phyloP scores from a whole-genome alignment of 2,797 vertebrate species.

The Gambelia wislizenii region DNA sequence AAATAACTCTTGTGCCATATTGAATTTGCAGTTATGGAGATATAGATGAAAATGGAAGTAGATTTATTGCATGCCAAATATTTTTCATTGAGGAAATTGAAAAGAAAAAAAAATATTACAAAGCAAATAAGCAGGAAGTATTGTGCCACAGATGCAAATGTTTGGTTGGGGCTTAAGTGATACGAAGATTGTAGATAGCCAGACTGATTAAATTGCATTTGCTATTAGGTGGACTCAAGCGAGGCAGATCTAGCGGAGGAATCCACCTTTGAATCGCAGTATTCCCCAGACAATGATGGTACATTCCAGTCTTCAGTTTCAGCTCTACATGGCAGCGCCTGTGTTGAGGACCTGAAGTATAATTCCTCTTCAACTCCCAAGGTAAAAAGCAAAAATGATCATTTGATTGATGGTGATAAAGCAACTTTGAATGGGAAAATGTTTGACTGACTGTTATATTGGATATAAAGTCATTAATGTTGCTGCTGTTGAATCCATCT shows the following conservation, averaged over 20 bases:
- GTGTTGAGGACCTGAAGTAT: conserved; percentile 81
- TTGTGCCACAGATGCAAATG: conserved; percentile 16
- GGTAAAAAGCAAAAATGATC: conserved; percentile 78
- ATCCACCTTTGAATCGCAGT: conserved; percentile 82
- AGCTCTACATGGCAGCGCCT: conserved; percentile 85
- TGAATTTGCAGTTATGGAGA: not conserved
- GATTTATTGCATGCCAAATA: not conserved
- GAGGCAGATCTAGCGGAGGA: conserved; percentile 87
- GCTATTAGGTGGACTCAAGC: conserved; percentile 87
- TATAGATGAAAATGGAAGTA: conserved; percentile 12
- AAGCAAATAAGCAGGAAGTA: not conserved
- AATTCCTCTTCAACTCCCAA: conserved; percentile 81
- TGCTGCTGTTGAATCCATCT: conserved; percentile 35
- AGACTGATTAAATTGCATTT: conserved; percentile 64
- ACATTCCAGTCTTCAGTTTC: conserved; percentile 87
- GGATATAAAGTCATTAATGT: conserved; percentile 17
- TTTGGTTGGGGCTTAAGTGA: conserved; percentile 33
- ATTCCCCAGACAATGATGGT: conserved; percentile 82
- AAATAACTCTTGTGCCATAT: conserved; percentile 13
- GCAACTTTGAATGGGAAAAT: conserved; percentile 21
- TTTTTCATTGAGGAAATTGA: not conserved
- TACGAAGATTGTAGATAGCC: conserved; percentile 43
- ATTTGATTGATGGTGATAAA: conserved; percentile 43
- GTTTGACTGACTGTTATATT: conserved; percentile 14
- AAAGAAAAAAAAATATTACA: not conserved